Conservation (phyloP, 2,113 vertebrate species). For the Mionectes macconnelli region DNA sequence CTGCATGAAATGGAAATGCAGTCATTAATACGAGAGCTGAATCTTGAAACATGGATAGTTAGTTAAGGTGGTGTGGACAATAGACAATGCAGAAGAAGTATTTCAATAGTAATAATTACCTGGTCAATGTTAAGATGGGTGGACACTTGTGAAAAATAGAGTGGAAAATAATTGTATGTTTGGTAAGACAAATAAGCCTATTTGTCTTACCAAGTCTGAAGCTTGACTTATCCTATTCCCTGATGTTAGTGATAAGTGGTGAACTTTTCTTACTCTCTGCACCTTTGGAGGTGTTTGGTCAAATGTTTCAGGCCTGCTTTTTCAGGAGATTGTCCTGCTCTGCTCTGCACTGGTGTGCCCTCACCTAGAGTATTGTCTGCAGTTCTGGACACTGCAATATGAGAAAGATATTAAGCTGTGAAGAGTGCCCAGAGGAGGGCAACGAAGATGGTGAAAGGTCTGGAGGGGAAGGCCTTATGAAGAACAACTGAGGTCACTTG, state of each 20-base stretch:
- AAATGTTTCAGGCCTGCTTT: background rate
- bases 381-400: fast-evolving
- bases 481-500: background rate
- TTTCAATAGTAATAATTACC: background rate
- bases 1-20: background rate
- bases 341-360: fast-evolving
- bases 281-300: background rate
- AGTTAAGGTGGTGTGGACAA: background rate
- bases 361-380: background rate
- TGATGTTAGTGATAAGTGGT: background rate
- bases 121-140: background rate
- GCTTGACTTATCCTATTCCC: background rate
- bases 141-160: background rate
- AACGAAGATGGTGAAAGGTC: background rate
- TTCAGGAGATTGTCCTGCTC: background rate
- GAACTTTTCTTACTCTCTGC: background rate
- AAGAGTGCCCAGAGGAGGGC: background rate
- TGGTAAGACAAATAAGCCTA: too few relatives aligned
- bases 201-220: background rate
- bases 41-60: background rate
- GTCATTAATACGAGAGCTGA: background rate
- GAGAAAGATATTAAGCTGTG: background rate
- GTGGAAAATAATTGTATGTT: too few relatives aligned
- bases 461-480: background rate
- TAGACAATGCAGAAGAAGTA: background rate